These are phyloP conservation scores for Palythoa caribaeorum DNA, from an alignment of 92 coral and sea anemone species.

Conservation along the genomic window DNA sequence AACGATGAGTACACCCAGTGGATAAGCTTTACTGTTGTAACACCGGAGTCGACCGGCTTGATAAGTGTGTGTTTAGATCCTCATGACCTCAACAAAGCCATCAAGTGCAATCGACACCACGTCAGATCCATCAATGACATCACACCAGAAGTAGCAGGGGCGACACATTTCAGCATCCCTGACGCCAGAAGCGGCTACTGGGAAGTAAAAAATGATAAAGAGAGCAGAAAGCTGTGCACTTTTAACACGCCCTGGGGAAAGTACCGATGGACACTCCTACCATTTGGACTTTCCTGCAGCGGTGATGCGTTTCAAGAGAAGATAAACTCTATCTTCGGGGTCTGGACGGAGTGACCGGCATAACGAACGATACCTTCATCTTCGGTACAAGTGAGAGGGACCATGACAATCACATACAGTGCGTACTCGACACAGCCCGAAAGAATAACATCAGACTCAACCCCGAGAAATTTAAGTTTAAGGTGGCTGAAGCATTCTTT, in stretches of 20 bases:
- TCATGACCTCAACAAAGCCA: no score
- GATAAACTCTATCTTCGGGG: no score
- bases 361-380: slow-evolving; percentile 69
- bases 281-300: neutral
- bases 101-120: neutral
- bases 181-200: no score
- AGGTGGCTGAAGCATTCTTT: slow-evolving; percentile 57
- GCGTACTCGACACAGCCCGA: slow-evolving; percentile 51
- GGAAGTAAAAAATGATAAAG: neutral
- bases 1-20: slow-evolving; percentile 70
- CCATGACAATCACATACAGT: slow-evolving; percentile 67
- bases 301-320: no score
- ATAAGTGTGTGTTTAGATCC: slow-evolving; percentile 52
- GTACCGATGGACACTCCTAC: slow-evolving; percentile 61
- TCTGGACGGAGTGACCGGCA: slow-evolving; percentile 32
- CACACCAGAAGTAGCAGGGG: no score
- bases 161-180: no score
- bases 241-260: slow-evolving; percentile 51
- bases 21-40: slow-evolving; percentile 60
- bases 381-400: slow-evolving; percentile 47
- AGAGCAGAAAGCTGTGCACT: slow-evolving; percentile 17
- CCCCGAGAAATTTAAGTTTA: no score
- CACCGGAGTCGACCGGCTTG: slow-evolving; percentile 51
- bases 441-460: slow-evolving; percentile 30
- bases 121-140: no score